Base-by-base conservation (phyloP, 2,888 invertebrate genomes). In the Acleris laterana region DNA sequence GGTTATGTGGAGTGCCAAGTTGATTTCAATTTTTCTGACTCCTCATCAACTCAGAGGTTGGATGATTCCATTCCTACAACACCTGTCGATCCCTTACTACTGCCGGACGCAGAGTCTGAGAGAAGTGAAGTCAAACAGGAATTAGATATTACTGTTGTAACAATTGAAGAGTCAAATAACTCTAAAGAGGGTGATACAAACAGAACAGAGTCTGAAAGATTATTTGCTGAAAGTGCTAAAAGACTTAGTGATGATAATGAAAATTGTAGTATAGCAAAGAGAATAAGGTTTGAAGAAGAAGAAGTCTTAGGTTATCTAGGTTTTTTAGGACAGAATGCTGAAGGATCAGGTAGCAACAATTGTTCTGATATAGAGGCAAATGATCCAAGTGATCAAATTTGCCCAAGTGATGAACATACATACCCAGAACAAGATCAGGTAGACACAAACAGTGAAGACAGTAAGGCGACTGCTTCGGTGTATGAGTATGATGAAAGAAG, bases 401-500 rank as follows among this genome's bases (percentile, higher is more conserved):
- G 83, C 76, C 81, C 83, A 58, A 83, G 75, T 81, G 84, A 85
- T 70, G 87, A 86, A 61, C 71, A 82, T 46, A 69, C 80, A 56
- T 88, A 85, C 70, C 75, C 86, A 70, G 83, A 80, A 19, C 86
- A 84, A 68, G 90, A 90, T 57, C 82, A 83, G 69, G 83, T 73
- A 57, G 90, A 91, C 69, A 86, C 87, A 50, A 88, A 87, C 55
- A 90, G 88, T 82, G 88, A 90, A 75, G 88, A 90, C 62, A 89
- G 88, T 68, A 90, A 91, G 79, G 86, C 84, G 19, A 85, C 87
- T 57, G 76, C 80, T 16, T 86, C 87, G 68, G 78, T 86, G 11
- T 90, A 87, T 85, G 90, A 92, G 69, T 90, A 88, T 88, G 90
- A 93, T 80, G 90, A 88, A 68, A 84, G 80, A 74, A 90, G 89